These are phyloP conservation scores for Plebejus argus DNA, from an alignment of 2,888 invertebrate species.

Conservation along the genomic window DNA sequence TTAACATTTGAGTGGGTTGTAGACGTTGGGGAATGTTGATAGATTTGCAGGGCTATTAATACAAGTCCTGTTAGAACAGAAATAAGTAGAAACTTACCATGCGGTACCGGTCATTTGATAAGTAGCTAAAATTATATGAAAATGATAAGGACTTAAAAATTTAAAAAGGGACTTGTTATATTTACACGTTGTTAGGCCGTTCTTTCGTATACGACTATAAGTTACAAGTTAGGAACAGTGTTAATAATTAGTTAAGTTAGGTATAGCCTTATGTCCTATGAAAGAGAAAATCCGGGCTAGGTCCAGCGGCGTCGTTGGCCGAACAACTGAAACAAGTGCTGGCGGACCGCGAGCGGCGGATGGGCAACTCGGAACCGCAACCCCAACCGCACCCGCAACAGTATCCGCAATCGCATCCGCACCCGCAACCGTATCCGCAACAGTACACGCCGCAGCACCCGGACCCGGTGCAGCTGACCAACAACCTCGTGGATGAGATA, in stretches of 20 bases:
- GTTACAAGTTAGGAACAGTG: no score
- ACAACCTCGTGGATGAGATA: constrained; percentile 92
- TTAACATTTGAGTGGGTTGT: constrained; percentile 1
- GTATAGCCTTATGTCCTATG: not conserved
- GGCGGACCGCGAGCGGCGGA: constrained; percentile 90
- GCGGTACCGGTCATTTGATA: no score
- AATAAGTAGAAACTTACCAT: no score
- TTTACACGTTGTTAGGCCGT: no score
- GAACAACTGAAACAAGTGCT: constrained; percentile 93
- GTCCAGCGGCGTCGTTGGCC: constrained; percentile 89
- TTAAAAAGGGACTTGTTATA: no score
- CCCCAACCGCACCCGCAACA: constrained; percentile 34
- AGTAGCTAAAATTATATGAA: no score
- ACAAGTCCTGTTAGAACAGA: no score
- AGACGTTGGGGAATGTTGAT: not conserved
- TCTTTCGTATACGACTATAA: no score
- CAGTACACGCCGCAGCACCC: constrained; percentile 54
- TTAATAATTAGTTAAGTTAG: not conserved
- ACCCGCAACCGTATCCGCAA: constrained; percentile 37
- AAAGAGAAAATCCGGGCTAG: constrained; percentile 50
- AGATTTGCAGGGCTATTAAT: no score
- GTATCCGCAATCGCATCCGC: constrained; percentile 35
- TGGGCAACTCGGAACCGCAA: constrained; percentile 65
- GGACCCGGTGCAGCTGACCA: constrained; percentile 86
- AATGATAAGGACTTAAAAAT: no score